Percentiles rank a stretch among this genome's conserved stretches.
Evolutionary conservation across 2,888 invertebrate species (phyloP).

Genomic region (Suillia variegata): DNA sequence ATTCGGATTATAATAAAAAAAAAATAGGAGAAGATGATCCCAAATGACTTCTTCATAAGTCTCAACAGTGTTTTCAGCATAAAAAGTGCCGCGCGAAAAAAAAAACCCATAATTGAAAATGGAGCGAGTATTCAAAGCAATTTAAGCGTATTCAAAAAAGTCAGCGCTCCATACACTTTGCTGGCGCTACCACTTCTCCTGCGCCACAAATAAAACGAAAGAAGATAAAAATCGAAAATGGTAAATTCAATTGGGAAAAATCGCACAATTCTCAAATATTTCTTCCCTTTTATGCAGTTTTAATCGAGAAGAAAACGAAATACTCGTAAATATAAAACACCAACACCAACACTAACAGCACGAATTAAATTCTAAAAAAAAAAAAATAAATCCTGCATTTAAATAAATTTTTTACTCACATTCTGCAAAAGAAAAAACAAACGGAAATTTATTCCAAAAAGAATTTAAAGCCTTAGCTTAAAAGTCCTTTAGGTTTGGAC

Average conservation of each 20-base stretch:
- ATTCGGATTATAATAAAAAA: too few species aligned
- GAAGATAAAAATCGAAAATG: neutral
- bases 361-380: neutral
- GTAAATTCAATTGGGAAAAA: neutral
- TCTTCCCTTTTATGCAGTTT: neutral
- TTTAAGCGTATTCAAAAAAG: neutral
- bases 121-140: neutral
- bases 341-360: neutral
- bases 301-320: neutral
- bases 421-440: neutral
- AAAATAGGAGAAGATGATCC: too few species aligned
- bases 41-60: too few species aligned
- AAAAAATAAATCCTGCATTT: neutral
- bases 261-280: neutral
- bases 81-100: too few species aligned
- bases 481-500: neutral
- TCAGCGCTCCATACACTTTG: neutral
- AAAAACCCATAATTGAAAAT: constrained; percentile 6
- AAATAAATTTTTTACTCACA: neutral
- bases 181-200: too few species aligned
- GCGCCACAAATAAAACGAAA: neutral
- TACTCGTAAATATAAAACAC: neutral
- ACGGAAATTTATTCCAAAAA: neutral
- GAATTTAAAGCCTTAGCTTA: neutral
- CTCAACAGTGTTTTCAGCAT: too few species aligned